Conservation (phyloP, 2,888 invertebrate genomes). For the Panzeria rudis region DNA sequence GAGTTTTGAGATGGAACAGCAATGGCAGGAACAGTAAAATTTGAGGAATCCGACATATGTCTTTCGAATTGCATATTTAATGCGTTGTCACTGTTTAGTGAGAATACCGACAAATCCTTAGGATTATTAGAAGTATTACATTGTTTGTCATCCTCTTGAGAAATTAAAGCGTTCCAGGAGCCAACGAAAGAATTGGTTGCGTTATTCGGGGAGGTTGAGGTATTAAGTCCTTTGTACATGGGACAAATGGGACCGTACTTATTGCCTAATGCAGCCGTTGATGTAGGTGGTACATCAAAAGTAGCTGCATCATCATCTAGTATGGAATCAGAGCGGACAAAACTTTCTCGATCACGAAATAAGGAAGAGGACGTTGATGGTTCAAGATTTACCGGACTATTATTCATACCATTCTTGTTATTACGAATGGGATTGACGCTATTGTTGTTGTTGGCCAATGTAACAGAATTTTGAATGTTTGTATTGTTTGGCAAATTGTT, state of each 20-base stretch:
- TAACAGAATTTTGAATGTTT: constrained; percentile 33
- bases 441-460: constrained; percentile 39
- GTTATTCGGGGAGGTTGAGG: constrained; percentile 56
- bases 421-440: constrained; percentile 29
- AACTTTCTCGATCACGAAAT: constrained; percentile 77
- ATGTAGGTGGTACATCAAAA: constrained; percentile 86
- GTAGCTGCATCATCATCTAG: constrained; percentile 87
- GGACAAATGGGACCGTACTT: constrained; percentile 89
- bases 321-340: constrained; percentile 85
- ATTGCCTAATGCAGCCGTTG: constrained; percentile 83
- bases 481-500: constrained; percentile 48
- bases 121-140: constrained; percentile 48
- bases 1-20: constrained; percentile 55
- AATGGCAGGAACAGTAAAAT: constrained; percentile 55
- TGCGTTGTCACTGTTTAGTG: constrained; percentile 61
- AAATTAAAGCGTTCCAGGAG: constrained; percentile 75
- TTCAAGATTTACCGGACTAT: constrained; percentile 53
- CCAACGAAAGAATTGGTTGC: constrained; percentile 73
- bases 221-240: constrained; percentile 77
- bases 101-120: constrained; percentile 73
- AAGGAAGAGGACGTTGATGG: constrained; percentile 71
- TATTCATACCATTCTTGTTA: constrained; percentile 15
- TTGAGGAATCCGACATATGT: constrained; percentile 55
- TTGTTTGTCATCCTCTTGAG: constrained; percentile 67
- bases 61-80: constrained; percentile 62